Conservation (phyloP, 2,113 vertebrate species). For the Myrmophylax atrothorax region DNA sequence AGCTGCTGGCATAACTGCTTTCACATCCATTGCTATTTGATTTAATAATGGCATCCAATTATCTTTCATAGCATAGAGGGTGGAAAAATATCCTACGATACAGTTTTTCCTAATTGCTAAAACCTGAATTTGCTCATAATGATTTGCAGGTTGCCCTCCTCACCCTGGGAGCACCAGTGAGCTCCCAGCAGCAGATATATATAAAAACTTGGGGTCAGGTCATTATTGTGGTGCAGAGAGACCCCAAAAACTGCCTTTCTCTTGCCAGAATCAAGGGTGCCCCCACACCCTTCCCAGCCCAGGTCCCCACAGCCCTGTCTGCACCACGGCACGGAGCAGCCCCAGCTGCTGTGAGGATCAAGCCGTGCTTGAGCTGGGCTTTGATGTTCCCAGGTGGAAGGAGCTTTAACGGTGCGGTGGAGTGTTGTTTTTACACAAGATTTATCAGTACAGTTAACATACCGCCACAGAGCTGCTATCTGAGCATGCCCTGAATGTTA, state of each 20-base stretch:
- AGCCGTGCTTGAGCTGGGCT: neutral
- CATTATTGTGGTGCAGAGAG: accelerated
- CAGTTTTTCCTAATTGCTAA: neutral
- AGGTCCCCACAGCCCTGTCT: accelerated
- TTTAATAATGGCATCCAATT: neutral
- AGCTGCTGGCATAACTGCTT: neutral
- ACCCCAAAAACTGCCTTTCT: neutral
- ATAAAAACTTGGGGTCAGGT: neutral
- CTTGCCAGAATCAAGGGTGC: neutral
- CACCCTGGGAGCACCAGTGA: neutral
- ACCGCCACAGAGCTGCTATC: neutral
- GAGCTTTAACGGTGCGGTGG: neutral
- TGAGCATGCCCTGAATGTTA: constrained; percentile 38
- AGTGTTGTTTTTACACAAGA: constrained; percentile 59
- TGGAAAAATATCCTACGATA: neutral
- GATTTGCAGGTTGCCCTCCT: neutral
- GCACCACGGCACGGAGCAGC: accelerated
- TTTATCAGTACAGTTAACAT: constrained; percentile 50
- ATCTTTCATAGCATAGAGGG: neutral
- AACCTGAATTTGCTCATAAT: neutral
- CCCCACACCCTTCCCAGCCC: neutral
- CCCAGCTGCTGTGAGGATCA: neutral
- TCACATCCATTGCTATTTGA: neutral
- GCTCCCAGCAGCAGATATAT: neutral
- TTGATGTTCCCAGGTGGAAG: constrained; percentile 37